Conservation (phyloP, 2,113 vertebrate species). For the Rhabdornis inornatus region DNA sequence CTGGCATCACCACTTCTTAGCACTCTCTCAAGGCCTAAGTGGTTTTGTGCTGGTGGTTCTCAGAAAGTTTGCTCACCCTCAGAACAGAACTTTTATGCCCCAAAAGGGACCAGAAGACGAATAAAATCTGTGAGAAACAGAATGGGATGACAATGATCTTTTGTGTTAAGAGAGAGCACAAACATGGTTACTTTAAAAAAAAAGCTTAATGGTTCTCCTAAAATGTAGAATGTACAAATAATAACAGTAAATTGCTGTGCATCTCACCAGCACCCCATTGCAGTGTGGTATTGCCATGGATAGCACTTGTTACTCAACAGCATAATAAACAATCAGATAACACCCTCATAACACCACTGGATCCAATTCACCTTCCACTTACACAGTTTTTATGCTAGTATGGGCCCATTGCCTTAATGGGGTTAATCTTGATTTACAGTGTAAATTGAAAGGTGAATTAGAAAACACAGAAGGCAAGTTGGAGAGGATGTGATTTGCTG, state of each 20-base stretch:
- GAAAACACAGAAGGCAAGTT: neutral
- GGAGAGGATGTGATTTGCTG: neutral
- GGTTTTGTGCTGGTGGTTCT: neutral
- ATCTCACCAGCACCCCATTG: neutral
- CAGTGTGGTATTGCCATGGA: neutral
- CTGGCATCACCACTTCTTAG: neutral
- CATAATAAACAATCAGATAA: constrained; percentile 1
- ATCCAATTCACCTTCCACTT: neutral
- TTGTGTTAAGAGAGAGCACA: neutral
- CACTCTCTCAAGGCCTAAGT: neutral
- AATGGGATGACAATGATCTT: neutral
- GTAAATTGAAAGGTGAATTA: constrained; percentile 3
- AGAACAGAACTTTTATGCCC: neutral
- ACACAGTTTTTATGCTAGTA: neutral
- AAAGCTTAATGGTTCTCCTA: neutral
- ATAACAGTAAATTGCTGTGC: neutral
- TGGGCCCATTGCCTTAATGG: neutral
- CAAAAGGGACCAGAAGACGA: neutral
- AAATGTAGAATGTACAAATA: neutral
- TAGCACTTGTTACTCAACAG: constrained; percentile 17
- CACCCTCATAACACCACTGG: neutral
- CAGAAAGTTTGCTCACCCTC: neutral
- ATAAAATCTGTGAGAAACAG: neutral
- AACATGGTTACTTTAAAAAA: neutral
- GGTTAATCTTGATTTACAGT: constrained; percentile 11